Base-by-base conservation (phyloP, 2,113 vertebrate genomes). In the Prinia subflava region DNA sequence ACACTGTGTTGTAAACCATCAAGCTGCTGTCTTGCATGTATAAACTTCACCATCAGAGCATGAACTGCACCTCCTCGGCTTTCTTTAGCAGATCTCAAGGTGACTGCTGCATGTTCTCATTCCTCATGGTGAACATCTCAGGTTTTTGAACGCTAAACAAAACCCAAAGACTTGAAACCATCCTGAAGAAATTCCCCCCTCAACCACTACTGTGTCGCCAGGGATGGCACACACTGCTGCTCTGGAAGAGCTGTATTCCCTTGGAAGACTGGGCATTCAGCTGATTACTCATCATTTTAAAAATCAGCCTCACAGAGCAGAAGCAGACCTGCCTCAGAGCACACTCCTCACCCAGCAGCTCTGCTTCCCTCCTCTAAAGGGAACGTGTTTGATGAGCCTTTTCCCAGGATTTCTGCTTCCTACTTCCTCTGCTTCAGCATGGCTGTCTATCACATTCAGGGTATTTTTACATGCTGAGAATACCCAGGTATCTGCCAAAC, bases 171-270 rank as follows among this genome's bases (percentile, higher is more conserved):
- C 30, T 1, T 28, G n/a, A 75, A 87, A 57, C 18, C 37, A 28
- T 60, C 17, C 70, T 83, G 63, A 18, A 23, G 33, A 49, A 71
- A 70, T 2, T 17, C 35, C 11, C 25, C 35, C 27, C 56, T 47
- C 37, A 65, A 44, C 42, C 4, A 2, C 17, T 6, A 49, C 49
- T 1, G 0, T 5, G 21, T 27, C n/a, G 27, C 28, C 83, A 71
- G 47, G 3, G 25, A 8, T 13, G 64, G 31, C 62, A 30, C 25
- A 57, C 15, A 2, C 24, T 42, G 24, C 67, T 56, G 70, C 56
- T 63, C 79, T 47, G 18, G 22, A 74, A 68, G 33, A 55, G 11
- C 6, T 35, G 57, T 42, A 46, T 13, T 67, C 33, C 49, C 16
- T 56, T 33, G 37, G 47, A 42, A 92, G 47, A 78, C 8, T 5